Evolutionary conservation across 2,797 vertebrate genomes (phyloP).

Genomic region (Sphenodon punctatus): DNA sequence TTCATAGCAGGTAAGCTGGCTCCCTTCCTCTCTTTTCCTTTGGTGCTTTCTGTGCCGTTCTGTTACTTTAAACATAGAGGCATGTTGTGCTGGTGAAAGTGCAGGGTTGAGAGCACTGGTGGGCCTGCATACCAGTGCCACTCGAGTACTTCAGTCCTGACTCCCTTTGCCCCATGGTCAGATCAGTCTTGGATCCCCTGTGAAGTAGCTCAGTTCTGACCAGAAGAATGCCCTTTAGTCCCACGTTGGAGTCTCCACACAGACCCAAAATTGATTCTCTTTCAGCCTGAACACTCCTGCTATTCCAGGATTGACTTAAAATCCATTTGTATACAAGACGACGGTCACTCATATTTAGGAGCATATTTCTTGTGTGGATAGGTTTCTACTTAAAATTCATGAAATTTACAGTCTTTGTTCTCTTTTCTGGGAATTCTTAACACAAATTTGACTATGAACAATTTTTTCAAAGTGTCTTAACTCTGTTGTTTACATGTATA

Average conservation of each 20-base stretch:
- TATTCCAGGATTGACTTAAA: not conserved
- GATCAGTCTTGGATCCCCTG: too few relatives aligned
- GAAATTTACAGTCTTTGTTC: not conserved
- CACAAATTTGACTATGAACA: too few relatives aligned
- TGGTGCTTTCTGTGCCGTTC: not conserved
- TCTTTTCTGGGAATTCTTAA: too few relatives aligned
- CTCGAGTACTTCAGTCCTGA: not conserved
- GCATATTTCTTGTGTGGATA: too few relatives aligned
- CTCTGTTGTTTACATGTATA: too few relatives aligned
- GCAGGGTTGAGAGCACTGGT: not conserved
- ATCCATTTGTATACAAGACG: not conserved
- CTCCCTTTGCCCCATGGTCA: not conserved
- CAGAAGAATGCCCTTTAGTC: not conserved
- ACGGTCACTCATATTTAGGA: not conserved
- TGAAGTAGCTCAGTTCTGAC: too few relatives aligned
- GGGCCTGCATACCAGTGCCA: too few relatives aligned
- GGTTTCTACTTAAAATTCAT: too few relatives aligned
- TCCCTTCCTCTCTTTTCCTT: not conserved
- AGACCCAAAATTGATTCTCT: too few relatives aligned
- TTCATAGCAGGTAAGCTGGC: constrained; percentile 89
- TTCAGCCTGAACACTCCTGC: not conserved
- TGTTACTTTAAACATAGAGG: not conserved
- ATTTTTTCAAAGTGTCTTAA: too few relatives aligned
- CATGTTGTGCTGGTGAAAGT: not conserved
- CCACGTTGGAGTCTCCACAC: too few relatives aligned